These are phyloP conservation scores for Peribatodes rhomboidaria DNA, from an alignment of 2,888 invertebrate species.

Conservation along the genomic window DNA sequence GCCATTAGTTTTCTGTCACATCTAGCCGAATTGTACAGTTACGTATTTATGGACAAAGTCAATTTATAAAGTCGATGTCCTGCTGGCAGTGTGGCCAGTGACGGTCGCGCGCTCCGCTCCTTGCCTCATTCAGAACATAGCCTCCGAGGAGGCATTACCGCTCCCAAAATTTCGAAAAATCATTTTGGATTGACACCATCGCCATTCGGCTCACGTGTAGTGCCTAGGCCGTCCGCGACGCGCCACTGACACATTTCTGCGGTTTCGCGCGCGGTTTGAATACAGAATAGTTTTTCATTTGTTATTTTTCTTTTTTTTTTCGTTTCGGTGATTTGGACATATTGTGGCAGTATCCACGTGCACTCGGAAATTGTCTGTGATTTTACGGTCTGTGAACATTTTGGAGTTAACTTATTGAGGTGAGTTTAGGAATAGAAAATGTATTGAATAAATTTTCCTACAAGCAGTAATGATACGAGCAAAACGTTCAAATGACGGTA, in stretches of 20 bases:
- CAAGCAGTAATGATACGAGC: neutral
- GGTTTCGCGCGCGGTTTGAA: constrained; percentile 81
- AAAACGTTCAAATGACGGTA: neutral
- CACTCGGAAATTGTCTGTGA: constrained; percentile 60
- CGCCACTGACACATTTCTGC: constrained; percentile 86
- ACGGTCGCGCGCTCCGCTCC: constrained; percentile 61
- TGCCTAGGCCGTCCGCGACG: constrained; percentile 81
- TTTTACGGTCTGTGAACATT: constrained; percentile 52
- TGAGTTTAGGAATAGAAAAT: constrained; percentile 56
- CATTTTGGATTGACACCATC: constrained; percentile 67
- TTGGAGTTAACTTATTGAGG: constrained; percentile 61
- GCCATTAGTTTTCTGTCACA: constrained; percentile 41
- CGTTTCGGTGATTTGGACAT: constrained; percentile 67
- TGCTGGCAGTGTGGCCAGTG: constrained; percentile 48
- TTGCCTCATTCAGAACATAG: constrained; percentile 76
- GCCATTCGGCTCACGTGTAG: constrained; percentile 72
- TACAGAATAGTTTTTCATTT: constrained; percentile 75
- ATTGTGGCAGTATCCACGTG: constrained; percentile 69
- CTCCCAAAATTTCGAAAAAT: constrained; percentile 76
- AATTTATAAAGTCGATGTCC: constrained; percentile 86
- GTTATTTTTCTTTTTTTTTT: constrained; percentile 60
- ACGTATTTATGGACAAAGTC: constrained; percentile 76
- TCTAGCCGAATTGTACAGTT: constrained; percentile 73
- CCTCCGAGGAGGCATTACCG: constrained; percentile 74
- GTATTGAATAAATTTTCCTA: neutral